These are phyloP conservation scores for Protomyctophum bolini DNA, from an alignment of 2,113 vertebrate species.

Conservation along the genomic window DNA sequence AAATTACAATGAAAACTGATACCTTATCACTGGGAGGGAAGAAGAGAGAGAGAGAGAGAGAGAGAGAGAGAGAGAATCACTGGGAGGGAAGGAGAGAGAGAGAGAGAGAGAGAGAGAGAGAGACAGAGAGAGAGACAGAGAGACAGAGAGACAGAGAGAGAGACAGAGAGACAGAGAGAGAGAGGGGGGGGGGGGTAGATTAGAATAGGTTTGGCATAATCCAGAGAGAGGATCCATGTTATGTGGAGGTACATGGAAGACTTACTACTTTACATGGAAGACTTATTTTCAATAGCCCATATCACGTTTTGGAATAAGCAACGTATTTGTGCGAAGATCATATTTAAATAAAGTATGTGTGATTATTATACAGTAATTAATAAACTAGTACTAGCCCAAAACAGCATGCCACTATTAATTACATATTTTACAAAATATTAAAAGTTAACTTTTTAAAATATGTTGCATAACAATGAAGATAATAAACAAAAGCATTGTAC, in stretches of 20 bases:
- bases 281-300: constrained; percentile 19
- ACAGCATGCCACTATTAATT: not conserved
- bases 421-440: not conserved
- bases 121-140: constrained; percentile 28
- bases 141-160: constrained; percentile 26
- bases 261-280: constrained; percentile 27
- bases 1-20: constrained; percentile 88
- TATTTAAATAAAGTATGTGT: no score
- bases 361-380: not conserved
- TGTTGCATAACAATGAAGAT: not conserved
- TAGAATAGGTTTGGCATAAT: constrained; percentile 45
- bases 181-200: constrained; percentile 47
- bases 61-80: constrained; percentile 66
- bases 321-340: not conserved
- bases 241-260: constrained; percentile 40
- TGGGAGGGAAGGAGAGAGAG: constrained; percentile 64
- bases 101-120: constrained; percentile 14
- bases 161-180: constrained; percentile 41
- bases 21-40: constrained; percentile 80
- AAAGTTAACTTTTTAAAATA: not conserved
- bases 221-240: constrained; percentile 33
- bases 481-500: not conserved
- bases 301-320: not conserved
- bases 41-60: constrained; percentile 15
- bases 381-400: not conserved